Conservation (phyloP, 23 tunicate genomes). For the Trididemnum clinides region DNA sequence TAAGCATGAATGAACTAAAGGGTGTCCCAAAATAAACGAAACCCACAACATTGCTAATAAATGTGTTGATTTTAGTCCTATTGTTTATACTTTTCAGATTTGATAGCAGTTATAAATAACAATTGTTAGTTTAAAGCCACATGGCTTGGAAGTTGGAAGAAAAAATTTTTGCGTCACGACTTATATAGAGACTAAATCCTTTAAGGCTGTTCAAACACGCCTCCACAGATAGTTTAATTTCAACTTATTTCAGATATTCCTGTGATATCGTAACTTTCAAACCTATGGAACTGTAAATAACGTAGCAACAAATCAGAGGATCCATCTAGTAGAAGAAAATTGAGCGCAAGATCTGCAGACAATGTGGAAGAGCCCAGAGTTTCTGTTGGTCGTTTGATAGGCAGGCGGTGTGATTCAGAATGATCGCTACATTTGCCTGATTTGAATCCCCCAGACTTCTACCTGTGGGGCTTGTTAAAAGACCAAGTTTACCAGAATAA, state of each 20-base stretch:
- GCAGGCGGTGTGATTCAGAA: too few relatives aligned
- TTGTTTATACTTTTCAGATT: not conserved
- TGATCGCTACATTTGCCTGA: too few relatives aligned
- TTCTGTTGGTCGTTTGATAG: too few relatives aligned
- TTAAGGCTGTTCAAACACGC: not conserved
- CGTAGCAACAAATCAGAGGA: not conserved
- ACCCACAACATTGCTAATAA: not conserved
- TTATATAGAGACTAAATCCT: not conserved
- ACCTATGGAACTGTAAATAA: not conserved
- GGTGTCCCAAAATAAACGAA: too few relatives aligned
- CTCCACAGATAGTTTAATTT: too few relatives aligned
- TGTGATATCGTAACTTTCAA: not conserved
- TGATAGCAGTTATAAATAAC: not conserved
- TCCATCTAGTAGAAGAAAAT: not conserved
- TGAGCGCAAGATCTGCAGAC: not conserved
- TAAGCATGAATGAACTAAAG: too few relatives aligned
- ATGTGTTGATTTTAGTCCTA: not conserved
- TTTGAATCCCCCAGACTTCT: too few relatives aligned
- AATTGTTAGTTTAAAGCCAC: not conserved
- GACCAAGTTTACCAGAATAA: too few relatives aligned
- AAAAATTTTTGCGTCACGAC: not conserved
- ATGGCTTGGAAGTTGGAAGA: not conserved
- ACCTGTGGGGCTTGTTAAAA: too few relatives aligned
- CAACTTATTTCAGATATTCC: not conserved
- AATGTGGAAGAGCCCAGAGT: not conserved